Percentiles rank a stretch among this genome's conserved stretches.
Evolutionary conservation across 2,888 invertebrate genomes (phyloP).

Genomic region (Pollenia griseotomentosa): DNA sequence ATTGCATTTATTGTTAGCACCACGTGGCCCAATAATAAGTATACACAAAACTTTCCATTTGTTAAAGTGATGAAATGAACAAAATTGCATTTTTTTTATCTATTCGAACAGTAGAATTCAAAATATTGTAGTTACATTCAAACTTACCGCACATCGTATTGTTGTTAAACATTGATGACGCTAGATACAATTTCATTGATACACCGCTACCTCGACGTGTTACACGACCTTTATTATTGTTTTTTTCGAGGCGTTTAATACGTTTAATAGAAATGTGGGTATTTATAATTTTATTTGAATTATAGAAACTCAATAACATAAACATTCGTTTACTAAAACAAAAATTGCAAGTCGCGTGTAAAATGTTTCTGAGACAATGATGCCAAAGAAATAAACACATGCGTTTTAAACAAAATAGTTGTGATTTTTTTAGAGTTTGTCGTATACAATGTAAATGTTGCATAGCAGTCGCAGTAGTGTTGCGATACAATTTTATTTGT

Average conservation of each 20-base stretch:
- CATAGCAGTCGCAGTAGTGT: constrained; percentile 62
- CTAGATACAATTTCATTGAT: constrained; percentile 69
- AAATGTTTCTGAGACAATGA: constrained; percentile 46
- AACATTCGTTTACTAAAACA: constrained; percentile 50
- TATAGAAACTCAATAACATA: constrained; percentile 34
- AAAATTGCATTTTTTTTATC: no score
- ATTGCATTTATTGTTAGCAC: neutral
- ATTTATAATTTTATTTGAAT: neutral
- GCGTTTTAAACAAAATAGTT: constrained; percentile 46
- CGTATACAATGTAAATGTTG: constrained; percentile 59
- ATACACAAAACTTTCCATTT: constrained; percentile 16
- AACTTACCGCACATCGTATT: constrained; percentile 80
- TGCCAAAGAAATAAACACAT: constrained; percentile 57
- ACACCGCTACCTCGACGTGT: constrained; percentile 72
- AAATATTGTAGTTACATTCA: neutral
- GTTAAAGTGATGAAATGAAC: no score
- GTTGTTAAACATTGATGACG: constrained; percentile 73
- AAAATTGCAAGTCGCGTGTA: neutral
- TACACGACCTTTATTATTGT: constrained; percentile 4
- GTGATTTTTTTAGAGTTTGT: constrained; percentile 47
- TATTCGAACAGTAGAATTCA: no score
- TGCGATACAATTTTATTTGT: constrained; percentile 26
- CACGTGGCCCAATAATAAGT: constrained; percentile 48
- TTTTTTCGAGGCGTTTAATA: constrained; percentile 30
- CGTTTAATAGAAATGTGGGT: constrained; percentile 45